These are phyloP conservation scores for Melanotaenia boesemani DNA, from an alignment of 2,797 vertebrate genomes.

Conservation along the genomic window DNA sequence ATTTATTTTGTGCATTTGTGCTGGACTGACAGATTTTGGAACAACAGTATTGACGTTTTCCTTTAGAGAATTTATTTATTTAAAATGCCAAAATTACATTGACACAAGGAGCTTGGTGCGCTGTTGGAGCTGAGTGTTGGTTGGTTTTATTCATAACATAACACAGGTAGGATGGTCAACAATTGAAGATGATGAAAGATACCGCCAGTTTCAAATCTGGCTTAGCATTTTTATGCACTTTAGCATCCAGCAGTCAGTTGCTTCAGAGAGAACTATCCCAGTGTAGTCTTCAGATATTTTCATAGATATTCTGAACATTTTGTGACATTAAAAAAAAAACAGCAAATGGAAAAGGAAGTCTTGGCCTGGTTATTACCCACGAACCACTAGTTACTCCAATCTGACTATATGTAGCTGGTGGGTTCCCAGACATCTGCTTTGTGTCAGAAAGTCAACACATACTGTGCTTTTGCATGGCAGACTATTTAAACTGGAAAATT, in stretches of 20 bases:
- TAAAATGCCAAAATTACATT: neutral
- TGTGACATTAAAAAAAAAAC: too few relatives aligned
- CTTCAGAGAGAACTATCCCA: neutral
- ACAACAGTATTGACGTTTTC: neutral
- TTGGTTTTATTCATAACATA: neutral
- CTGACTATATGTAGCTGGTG: too few relatives aligned
- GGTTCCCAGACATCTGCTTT: neutral
- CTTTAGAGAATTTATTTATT: too few relatives aligned
- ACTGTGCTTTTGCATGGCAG: neutral
- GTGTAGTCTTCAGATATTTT: neutral
- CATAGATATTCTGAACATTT: neutral
- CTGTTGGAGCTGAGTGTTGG: neutral
- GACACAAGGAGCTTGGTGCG: neutral
- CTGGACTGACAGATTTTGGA: conserved; percentile 24
- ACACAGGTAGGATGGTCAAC: neutral
- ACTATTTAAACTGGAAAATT: neutral
- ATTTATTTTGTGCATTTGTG: conserved; percentile 22
- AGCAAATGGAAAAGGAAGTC: neutral
- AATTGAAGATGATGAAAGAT: neutral
- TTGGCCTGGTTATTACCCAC: neutral
- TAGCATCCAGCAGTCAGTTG: neutral
- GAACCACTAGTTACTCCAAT: neutral
- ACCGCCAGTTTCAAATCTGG: neutral
- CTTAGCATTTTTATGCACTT: neutral
- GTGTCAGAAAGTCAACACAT: neutral